Conservation (phyloP, 1,140 invertebrate genomes). For the Drosophila bocqueti region DNA sequence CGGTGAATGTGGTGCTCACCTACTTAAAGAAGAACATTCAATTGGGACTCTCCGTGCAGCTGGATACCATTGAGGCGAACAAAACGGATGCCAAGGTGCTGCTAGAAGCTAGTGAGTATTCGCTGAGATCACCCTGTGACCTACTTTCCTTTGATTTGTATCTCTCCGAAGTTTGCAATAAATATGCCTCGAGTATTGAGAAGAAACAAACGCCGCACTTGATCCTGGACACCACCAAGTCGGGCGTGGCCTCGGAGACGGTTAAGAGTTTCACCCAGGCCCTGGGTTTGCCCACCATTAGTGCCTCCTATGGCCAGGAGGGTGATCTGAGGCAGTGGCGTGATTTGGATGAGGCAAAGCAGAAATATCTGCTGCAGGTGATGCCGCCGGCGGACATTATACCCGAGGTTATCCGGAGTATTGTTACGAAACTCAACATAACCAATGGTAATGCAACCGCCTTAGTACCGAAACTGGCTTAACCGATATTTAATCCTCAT, state of each 20-base stretch:
- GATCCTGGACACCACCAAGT: constrained; percentile 91
- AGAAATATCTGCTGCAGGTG: constrained; percentile 90
- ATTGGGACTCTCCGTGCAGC: constrained; percentile 88
- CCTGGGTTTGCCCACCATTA: constrained; percentile 92
- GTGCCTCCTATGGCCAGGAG: constrained; percentile 92
- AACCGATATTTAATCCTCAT: fast-evolving
- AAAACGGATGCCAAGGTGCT: constrained; percentile 89
- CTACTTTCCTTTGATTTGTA: background rate
- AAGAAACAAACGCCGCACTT: constrained; percentile 90
- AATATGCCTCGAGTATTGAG: constrained; percentile 88
- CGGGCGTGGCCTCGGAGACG: constrained; percentile 91
- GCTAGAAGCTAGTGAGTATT: constrained; percentile 87
- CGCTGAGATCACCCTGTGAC: too few species aligned
- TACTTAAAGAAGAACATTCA: constrained; percentile 89
- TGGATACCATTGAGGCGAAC: constrained; percentile 88
- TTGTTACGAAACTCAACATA: constrained; percentile 93
- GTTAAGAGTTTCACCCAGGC: constrained; percentile 93
- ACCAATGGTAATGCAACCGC: constrained; percentile 88
- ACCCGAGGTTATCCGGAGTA: constrained; percentile 91
- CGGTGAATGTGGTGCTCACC: constrained; percentile 88
- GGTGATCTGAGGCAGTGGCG: constrained; percentile 93
- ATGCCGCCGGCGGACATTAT: constrained; percentile 94
- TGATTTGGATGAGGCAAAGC: constrained; percentile 88
- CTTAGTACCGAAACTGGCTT: background rate
- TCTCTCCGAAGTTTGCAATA: constrained; percentile 87